A percentile compares a stretch with the other conserved stretches of the same genome.
phyloP scores from a whole-genome alignment of 2,888 invertebrate species.

The Leptarthrus brevirostris region DNA sequence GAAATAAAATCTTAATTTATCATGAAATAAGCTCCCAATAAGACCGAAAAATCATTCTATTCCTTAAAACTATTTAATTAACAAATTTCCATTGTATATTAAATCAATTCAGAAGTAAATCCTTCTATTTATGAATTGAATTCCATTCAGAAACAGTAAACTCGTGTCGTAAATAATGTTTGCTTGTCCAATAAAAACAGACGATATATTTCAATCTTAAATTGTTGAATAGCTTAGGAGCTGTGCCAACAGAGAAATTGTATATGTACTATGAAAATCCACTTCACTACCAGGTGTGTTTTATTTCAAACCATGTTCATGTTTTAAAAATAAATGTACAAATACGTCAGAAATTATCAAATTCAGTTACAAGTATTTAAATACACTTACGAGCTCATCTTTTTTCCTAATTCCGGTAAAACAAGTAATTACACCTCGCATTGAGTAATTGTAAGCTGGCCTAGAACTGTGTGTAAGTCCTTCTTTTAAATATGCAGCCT shows the following conservation, averaged over 20 bases:
- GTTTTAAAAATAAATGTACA: neutral
- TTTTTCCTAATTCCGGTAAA: constrained; percentile 93
- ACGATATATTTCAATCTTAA: neutral
- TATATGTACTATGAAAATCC: neutral
- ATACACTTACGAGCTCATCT: constrained; percentile 80
- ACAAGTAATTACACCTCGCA: constrained; percentile 89
- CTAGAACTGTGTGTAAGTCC: constrained; percentile 78
- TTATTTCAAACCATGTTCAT: neutral
- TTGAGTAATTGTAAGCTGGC: constrained; percentile 88
- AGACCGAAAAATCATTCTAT: too few species aligned
- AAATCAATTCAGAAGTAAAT: too few species aligned
- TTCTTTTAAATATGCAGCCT: constrained; percentile 77
- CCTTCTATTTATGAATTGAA: neutral
- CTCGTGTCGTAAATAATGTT: neutral
- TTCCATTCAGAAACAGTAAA: neutral
- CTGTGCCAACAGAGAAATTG: neutral
- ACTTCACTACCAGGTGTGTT: neutral
- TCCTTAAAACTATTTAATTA: too few species aligned
- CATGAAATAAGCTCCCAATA: too few species aligned
- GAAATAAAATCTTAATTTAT: too few species aligned
- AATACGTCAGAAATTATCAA: neutral
- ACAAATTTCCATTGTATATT: too few species aligned
- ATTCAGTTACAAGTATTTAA: neutral
- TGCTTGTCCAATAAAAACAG: neutral
- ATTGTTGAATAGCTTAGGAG: neutral